Evolutionary conservation across 2,113 vertebrate species (phyloP), one percentile per base, ranked within the genome.

Genomic region (Tichodroma muraria): DNA sequence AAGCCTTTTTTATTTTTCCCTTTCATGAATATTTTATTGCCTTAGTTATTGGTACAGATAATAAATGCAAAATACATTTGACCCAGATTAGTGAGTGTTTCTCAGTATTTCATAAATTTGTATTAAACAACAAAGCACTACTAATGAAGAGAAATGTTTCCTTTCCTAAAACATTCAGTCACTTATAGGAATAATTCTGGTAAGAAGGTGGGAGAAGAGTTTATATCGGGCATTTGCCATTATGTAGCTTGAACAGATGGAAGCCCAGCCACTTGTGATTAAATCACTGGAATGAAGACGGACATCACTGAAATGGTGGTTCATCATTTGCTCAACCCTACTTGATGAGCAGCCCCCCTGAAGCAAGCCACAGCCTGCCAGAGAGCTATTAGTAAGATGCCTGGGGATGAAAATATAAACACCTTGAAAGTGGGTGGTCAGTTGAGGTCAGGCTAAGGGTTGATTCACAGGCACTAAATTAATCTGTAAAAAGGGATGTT

Each of bases 401-500:
- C 88, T 84, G 86, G 64, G 54, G 17, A 15, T n/a, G 38, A 87
- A 97, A 96, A 89, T 91, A 96, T 92, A 95, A 96, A 79, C 68
- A 82, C 69, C 85, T 93, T 80, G 82, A 80, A 88, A 95, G 77
- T 73, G 56, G 68, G 88, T 97, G 89, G 89, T 92, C 82, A 86
- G 28, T 83, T 85, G 10, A 3, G 85, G 63, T 94, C 95, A 95
- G 73, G 44, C 40, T 84, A 96, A n/a, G 33, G 73, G 59, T 54
- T 96, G 68, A 54, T 88, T 95, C 66, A 71, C 81, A 96, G 71
- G 72, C 86, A 94, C 56, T 89, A 95, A 97, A 95, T 97, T 95
- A 80, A 89, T 84, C 80, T 79, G 79, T 85, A 54, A 88, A 75
- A 85, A 44, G 35, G 38, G 44, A 89, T 11, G 22, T 50, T 88